Conservation (phyloP, 2,113 vertebrate species). For the Thinocorus orbignyianus region DNA sequence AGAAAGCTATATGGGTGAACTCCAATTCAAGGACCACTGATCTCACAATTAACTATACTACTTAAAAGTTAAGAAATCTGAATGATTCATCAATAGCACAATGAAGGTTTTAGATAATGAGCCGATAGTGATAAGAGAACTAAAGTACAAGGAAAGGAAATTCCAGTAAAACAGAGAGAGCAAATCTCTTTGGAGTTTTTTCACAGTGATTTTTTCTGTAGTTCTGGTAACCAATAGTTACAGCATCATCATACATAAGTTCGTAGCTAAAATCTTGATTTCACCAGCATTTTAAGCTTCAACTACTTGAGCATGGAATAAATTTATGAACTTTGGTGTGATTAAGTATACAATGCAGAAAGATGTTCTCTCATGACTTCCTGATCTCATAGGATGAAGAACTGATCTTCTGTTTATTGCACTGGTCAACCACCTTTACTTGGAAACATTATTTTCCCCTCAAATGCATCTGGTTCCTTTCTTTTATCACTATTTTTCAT, state of each 20-base stretch:
- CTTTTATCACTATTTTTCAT: neutral
- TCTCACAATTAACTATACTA: neutral
- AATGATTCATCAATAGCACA: neutral
- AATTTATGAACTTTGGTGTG: neutral
- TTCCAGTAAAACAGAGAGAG: neutral
- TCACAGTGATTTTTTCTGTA: neutral
- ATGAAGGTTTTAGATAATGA: neutral
- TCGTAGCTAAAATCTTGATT: neutral
- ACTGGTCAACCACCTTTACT: neutral
- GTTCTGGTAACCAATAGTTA: neutral
- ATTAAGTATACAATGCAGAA: neutral
- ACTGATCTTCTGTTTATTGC: neutral
- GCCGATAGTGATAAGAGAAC: neutral
- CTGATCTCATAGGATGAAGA: neutral
- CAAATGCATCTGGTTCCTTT: neutral
- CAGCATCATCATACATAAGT: neutral
- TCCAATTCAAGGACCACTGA: neutral
- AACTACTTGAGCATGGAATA: neutral
- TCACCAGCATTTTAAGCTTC: neutral
- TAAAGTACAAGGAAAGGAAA: neutral
- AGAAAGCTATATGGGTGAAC: neutral
- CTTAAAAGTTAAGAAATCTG: neutral
- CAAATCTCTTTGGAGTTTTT: neutral
- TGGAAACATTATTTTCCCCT: neutral
- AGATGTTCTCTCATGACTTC: neutral